Percentiles rank a stretch among this genome's conserved stretches.
phyloP scores from a whole-genome alignment of 2,113 vertebrate species.

The Sceloporus undulatus region DNA sequence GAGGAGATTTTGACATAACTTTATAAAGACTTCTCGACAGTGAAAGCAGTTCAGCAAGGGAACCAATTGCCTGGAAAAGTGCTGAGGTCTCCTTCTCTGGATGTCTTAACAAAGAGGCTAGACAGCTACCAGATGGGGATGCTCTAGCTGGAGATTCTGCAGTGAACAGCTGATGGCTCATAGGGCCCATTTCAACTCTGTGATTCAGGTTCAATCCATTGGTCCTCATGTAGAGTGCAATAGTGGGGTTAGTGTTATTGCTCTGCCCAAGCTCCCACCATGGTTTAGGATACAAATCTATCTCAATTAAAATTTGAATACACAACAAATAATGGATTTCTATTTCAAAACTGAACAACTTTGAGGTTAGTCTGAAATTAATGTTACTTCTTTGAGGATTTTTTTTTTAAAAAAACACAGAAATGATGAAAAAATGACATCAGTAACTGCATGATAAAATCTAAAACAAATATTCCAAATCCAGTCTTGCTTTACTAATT shows the following conservation, averaged over 20 bases:
- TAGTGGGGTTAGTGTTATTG: background rate
- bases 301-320: background rate
- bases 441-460: conserved; percentile 1
- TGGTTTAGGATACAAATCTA: background rate
- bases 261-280: background rate
- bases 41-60: no score
- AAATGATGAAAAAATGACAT: background rate
- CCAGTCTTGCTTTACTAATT: background rate
- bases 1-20: no score
- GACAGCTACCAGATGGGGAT: no score
- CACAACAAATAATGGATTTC: background rate
- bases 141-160: no score
- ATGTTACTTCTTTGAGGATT: background rate
- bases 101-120: no score
- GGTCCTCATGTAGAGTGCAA: no score
- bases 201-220: background rate
- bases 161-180: no score
- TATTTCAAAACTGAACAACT: background rate
- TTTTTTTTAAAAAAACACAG: conserved; percentile 18
- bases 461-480: background rate
- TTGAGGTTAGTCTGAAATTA: background rate
- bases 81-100: no score
- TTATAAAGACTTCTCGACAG: no score
- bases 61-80: no score
- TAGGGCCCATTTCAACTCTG: no score